These are phyloP conservation scores for Salvator merianae DNA, from an alignment of 2,113 vertebrate genomes.

Conservation along the genomic window DNA sequence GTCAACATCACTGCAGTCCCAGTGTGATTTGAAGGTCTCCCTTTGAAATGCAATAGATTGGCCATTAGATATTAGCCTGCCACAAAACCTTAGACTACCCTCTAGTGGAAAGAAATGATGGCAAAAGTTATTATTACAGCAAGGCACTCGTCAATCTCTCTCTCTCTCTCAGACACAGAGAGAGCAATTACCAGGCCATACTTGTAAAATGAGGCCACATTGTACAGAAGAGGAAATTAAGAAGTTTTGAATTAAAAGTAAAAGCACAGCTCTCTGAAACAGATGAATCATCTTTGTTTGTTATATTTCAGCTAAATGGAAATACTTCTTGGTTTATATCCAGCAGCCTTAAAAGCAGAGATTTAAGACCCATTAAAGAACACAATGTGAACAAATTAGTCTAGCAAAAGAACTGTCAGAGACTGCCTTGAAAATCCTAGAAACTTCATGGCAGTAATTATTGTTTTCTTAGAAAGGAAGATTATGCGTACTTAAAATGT, in stretches of 20 bases:
- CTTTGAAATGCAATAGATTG: conserved; percentile 23
- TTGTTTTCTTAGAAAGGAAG: conserved; percentile 44
- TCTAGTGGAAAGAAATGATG: conserved; percentile 41
- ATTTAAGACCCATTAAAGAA: conserved; percentile 49
- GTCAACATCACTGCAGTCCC: not conserved
- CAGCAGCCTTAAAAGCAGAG: conserved; percentile 42
- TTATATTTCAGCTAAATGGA: conserved; percentile 48
- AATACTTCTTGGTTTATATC: conserved; percentile 52
- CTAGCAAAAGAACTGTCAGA: conserved; percentile 32
- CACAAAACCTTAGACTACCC: conserved; percentile 16
- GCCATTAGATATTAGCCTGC: conserved; percentile 19
- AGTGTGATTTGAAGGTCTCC: not conserved
- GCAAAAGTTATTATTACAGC: not conserved
- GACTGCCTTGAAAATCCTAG: conserved; percentile 42
- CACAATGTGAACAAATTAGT: conserved; percentile 33
- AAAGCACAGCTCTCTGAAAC: conserved; percentile 24
- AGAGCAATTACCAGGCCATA: conserved; percentile 21
- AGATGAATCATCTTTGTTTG: conserved; percentile 46
- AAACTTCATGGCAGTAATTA: not conserved
- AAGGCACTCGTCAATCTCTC: not conserved
- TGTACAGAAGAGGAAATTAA: conserved; percentile 46
- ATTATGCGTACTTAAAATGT: conserved; percentile 34
- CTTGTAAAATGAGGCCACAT: conserved; percentile 27
- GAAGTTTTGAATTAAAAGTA: conserved; percentile 34
- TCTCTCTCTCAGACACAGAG: too few species aligned